These are phyloP conservation scores for Clarias macrocephalus DNA, from an alignment of 2,113 vertebrate genomes.

Conservation along the genomic window DNA sequence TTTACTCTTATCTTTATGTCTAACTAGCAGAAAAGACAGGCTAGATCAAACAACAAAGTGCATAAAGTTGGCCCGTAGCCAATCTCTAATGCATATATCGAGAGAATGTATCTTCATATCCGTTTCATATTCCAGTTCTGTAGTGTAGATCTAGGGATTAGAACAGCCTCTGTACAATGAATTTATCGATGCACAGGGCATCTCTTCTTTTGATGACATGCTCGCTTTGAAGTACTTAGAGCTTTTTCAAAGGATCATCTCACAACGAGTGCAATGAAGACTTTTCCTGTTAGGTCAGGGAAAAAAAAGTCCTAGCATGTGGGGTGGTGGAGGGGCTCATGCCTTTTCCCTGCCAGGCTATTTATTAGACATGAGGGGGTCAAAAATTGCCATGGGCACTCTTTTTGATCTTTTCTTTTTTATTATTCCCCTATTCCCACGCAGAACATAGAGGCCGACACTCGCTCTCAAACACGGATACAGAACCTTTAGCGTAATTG, in stretches of 20 bases:
- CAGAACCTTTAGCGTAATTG: slow-evolving; percentile 52
- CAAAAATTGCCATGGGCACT: slow-evolving; percentile 41
- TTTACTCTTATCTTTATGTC: slow-evolving; percentile 33
- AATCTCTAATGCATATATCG: slow-evolving; percentile 55
- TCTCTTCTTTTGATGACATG: slow-evolving; percentile 55
- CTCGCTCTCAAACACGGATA: slow-evolving; percentile 1
- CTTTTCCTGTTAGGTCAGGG: slow-evolving; percentile 49
- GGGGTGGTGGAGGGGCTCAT: slow-evolving; percentile 1
- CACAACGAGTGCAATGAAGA: slow-evolving; percentile 51
- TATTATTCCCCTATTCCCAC: slow-evolving; percentile 2
- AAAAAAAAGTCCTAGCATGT: slow-evolving; percentile 23
- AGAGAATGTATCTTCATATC: slow-evolving; percentile 54
- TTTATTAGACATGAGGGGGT: slow-evolving; percentile 58
- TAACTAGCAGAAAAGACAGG: slow-evolving; percentile 51
- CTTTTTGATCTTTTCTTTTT: slow-evolving; percentile 42
- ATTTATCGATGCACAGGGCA: slow-evolving; percentile 45
- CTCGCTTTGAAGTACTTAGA: slow-evolving; percentile 59
- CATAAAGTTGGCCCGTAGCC: slow-evolving; percentile 61
- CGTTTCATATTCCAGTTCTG: slow-evolving; percentile 57
- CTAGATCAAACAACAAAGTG: slow-evolving; percentile 62
- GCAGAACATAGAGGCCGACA: background rate
- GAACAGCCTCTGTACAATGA: slow-evolving; percentile 48
- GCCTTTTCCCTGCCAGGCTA: slow-evolving; percentile 45
- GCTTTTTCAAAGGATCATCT: slow-evolving; percentile 53
- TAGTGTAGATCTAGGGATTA: slow-evolving; percentile 58